phyloP scores from a whole-genome alignment of 2,113 vertebrate species.

The Romanogobio albipinnatus region DNA sequence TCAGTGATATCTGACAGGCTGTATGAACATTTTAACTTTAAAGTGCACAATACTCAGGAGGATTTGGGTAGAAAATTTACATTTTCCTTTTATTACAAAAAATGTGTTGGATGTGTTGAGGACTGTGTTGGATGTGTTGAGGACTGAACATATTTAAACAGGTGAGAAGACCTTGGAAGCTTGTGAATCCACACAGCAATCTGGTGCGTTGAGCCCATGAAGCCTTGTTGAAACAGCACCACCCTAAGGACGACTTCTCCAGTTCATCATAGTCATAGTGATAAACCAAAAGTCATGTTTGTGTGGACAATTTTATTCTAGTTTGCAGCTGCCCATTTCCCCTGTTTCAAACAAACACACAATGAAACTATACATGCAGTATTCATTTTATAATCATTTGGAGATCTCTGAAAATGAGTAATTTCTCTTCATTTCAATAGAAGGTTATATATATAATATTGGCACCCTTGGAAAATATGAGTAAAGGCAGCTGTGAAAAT shows the following conservation, averaged over 20 bases:
- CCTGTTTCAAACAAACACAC: background rate
- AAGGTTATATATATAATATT: background rate
- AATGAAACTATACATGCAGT: background rate
- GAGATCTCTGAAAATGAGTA: background rate
- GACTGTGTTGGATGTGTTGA: background rate
- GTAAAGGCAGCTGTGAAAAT: too few relatives aligned
- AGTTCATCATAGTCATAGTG: background rate
- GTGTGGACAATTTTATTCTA: background rate
- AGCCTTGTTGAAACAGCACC: slow-evolving; percentile 19
- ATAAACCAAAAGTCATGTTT: background rate
- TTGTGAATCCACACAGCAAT: background rate
- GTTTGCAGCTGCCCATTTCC: background rate
- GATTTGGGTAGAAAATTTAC: background rate
- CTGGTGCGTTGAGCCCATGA: background rate
- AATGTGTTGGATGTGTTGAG: too few relatives aligned
- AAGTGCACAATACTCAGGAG: background rate
- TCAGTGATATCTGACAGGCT: background rate
- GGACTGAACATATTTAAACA: background rate
- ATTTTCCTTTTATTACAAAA: background rate
- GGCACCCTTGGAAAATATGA: too few relatives aligned
- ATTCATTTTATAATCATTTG: background rate
- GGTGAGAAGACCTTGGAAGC: background rate
- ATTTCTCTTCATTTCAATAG: background rate
- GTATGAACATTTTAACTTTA: background rate
- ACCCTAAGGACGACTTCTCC: slow-evolving; percentile 6